A percentile compares a stretch with the other conserved stretches of the same genome.
phyloP scores from a whole-genome alignment of 1,140 invertebrate genomes.

The Drosophila carrolli region DNA sequence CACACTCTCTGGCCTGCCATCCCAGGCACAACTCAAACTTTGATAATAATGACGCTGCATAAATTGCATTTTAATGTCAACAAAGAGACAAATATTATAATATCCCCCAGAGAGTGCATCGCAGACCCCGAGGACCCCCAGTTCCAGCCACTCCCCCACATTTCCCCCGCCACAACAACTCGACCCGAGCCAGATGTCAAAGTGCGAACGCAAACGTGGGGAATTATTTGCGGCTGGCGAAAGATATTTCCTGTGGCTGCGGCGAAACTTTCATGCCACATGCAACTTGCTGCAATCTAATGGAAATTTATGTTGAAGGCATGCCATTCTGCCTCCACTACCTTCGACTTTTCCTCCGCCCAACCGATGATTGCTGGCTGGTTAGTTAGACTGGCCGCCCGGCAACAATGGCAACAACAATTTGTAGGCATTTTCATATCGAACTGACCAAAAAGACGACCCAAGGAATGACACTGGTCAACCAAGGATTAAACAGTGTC shows the following conservation, averaged over 20 bases:
- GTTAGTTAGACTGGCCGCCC: conserved; percentile 48
- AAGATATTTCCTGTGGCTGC: conserved; percentile 78
- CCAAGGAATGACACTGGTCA: conserved; percentile 48
- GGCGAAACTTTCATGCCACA: conserved; percentile 72
- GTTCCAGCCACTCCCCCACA: conserved; percentile 10
- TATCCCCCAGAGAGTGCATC: conserved; percentile 50
- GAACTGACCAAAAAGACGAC: conserved; percentile 63
- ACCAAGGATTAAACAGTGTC: background rate
- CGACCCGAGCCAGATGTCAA: conserved; percentile 69
- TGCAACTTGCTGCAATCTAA: conserved; percentile 80
- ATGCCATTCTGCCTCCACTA: conserved; percentile 35
- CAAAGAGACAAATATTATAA: conserved; percentile 82
- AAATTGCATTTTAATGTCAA: conserved; percentile 83
- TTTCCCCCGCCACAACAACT: conserved; percentile 11
- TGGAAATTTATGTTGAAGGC: conserved; percentile 83
- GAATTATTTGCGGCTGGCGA: conserved; percentile 80
- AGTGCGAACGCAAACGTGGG: conserved; percentile 80
- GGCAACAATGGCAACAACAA: conserved; percentile 61
- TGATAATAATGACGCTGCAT: conserved; percentile 79
- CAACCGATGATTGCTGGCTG: conserved; percentile 25
- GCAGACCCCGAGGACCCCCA: conserved; percentile 32
- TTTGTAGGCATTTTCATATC: conserved; percentile 78
- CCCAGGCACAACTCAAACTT: conserved; percentile 47
- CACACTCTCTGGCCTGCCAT: conserved; percentile 15
- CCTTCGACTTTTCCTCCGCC: conserved; percentile 9